These are phyloP conservation scores for Cynocephalus volans DNA, from an alignment of 2,113 vertebrate genomes.

Conservation along the genomic window DNA sequence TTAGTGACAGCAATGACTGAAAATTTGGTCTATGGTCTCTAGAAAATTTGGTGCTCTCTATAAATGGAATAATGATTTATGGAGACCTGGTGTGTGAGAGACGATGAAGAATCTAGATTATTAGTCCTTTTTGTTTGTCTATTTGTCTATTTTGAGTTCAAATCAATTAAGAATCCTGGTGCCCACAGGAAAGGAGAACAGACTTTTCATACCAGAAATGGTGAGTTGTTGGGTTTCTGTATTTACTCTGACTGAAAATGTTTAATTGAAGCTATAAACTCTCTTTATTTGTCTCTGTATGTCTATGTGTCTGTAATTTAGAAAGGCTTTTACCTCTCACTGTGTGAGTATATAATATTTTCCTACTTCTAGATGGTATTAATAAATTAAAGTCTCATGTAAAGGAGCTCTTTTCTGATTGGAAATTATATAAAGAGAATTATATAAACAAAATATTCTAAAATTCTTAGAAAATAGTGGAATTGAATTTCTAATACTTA, in stretches of 20 bases:
- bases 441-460: neutral
- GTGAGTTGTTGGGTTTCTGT: neutral
- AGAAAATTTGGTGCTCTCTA: neutral
- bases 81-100: neutral
- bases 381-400: slow-evolving; percentile 18
- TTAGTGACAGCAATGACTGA: neutral
- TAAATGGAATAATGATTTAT: neutral
- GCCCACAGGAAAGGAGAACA: neutral
- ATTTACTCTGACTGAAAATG: neutral
- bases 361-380: neutral
- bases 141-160: neutral
- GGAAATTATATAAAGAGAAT: neutral
- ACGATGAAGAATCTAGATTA: neutral
- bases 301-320: neutral
- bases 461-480: neutral
- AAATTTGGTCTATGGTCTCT: neutral
- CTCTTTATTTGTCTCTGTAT: neutral
- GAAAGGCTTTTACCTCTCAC: neutral
- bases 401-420: neutral
- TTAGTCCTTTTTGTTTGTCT: neutral
- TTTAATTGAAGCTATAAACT: neutral
- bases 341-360: neutral
- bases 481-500: neutral
- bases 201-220: neutral
- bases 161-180: neutral